A percentile compares a stretch with the other conserved stretches of the same genome.
phyloP scores from a whole-genome alignment of 1,140 invertebrate genomes.

The Ridgeia piscesae region DNA sequence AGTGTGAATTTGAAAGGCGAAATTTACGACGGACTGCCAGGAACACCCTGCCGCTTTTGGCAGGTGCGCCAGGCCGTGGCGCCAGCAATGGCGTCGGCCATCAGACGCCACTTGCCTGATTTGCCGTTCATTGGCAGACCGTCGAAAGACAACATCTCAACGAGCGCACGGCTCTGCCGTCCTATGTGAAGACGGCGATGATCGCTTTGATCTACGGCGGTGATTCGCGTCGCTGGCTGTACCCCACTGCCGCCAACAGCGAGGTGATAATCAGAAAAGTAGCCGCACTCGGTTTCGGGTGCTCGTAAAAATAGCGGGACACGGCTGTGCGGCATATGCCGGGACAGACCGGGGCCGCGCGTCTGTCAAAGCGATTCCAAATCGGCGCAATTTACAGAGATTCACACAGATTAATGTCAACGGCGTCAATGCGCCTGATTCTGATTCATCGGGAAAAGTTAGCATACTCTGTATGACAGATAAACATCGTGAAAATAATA shows the following conservation, averaged over 20 bases:
- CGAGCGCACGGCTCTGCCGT: neutral
- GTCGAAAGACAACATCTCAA: neutral
- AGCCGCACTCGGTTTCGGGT: neutral
- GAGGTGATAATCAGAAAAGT: conserved; percentile 1
- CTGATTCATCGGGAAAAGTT: neutral
- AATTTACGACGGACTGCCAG: no score
- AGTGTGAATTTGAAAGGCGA: no score
- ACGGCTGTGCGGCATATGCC: neutral
- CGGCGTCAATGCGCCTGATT: neutral
- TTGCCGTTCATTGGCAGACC: neutral
- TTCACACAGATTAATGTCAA: neutral
- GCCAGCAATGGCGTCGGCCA: neutral
- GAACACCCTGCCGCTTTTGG: neutral
- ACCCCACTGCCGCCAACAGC: neutral
- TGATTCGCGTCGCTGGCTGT: neutral
- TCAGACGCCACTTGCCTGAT: neutral
- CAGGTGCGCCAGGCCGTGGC: neutral
- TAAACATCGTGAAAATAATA: neutral
- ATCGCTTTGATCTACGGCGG: neutral
- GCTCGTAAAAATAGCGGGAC: neutral
- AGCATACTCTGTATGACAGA: neutral
- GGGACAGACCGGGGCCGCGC: neutral
- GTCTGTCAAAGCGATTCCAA: neutral
- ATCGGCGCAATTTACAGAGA: neutral
- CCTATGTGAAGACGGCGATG: neutral